Conservation (phyloP, 2,113 vertebrate species). For the Arothron firmamentum region DNA sequence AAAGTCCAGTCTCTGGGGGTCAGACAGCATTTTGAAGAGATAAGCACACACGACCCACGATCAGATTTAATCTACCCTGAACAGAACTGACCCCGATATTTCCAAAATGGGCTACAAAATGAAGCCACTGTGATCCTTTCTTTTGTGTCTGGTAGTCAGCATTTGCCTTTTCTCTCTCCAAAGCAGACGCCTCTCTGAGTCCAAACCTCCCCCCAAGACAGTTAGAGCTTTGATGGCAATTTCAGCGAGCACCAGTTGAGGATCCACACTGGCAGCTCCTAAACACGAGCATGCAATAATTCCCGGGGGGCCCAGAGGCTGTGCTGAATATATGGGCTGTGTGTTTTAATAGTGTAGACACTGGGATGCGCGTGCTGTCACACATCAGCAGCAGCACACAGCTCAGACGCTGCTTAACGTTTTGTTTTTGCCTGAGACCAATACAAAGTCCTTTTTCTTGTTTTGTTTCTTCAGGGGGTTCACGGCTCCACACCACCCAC, state of each 20-base stretch:
- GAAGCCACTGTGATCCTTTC: constrained; percentile 29
- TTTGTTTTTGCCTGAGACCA: constrained; percentile 56
- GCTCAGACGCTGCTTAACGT: constrained; percentile 49
- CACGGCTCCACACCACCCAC: constrained; percentile 23
- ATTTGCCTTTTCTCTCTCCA: constrained; percentile 28
- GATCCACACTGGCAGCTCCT: constrained; percentile 54
- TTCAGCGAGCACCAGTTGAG: constrained; percentile 53
- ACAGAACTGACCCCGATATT: constrained; percentile 38
- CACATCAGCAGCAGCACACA: constrained; percentile 37
- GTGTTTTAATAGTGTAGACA: constrained; percentile 36
- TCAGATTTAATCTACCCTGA: constrained; percentile 49
- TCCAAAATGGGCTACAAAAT: no score
- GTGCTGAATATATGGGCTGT: constrained; percentile 29
- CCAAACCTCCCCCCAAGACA: constrained; percentile 36
- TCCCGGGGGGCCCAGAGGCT: constrained; percentile 23
- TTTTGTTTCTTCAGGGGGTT: constrained; percentile 38
- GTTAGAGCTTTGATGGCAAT: constrained; percentile 61
- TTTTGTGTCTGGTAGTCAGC: constrained; percentile 13
- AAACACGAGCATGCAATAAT: constrained; percentile 55
- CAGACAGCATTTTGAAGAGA: constrained; percentile 27
- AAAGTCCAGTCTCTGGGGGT: constrained; percentile 24
- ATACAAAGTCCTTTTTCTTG: constrained; percentile 47
- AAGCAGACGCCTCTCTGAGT: not conserved
- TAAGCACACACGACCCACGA: constrained; percentile 32
- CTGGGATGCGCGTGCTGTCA: constrained; percentile 37